A percentile compares a stretch with the other conserved stretches of the same genome.
phyloP scores from a whole-genome alignment of 2,113 vertebrate species.

The Tachysurus fulvidraco region DNA sequence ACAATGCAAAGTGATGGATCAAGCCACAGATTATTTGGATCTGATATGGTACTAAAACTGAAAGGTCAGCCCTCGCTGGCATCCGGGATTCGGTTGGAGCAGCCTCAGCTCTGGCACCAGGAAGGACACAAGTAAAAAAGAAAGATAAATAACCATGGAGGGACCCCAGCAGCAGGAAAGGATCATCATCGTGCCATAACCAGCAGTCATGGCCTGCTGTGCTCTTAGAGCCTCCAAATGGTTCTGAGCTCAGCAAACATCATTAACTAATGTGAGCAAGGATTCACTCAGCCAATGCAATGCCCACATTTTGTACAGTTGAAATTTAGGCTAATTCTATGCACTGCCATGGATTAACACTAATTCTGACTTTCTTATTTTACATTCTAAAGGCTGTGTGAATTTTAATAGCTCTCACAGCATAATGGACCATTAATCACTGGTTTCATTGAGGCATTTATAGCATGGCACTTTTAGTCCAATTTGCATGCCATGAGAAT shows the following conservation, averaged over 20 bases:
- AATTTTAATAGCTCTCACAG: background rate
- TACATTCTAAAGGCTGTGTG: background rate
- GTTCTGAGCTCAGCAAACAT: conserved; percentile 38
- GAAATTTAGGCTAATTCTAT: background rate
- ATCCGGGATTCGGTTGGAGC: conserved; percentile 22
- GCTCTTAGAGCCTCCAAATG: conserved; percentile 19
- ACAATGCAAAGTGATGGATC: conserved; percentile 8
- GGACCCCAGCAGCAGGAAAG: conserved; percentile 28
- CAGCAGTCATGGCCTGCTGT: conserved; percentile 34
- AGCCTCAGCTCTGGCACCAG: conserved; percentile 42
- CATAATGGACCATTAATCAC: background rate
- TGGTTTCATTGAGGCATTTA: background rate
- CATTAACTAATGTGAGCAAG: conserved; percentile 2
- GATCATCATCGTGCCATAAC: conserved; percentile 27
- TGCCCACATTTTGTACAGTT: background rate
- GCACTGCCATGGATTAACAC: background rate
- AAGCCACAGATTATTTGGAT: conserved; percentile 1
- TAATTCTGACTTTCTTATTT: background rate
- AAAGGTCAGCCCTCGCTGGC: conserved; percentile 33
- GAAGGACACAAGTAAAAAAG: conserved; percentile 12
- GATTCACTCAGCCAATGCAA: background rate
- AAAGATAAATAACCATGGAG: conserved; percentile 45
- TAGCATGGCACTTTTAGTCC: background rate
- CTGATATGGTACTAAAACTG: conserved; percentile 14
- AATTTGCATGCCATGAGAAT: background rate